A percentile compares a stretch with the other conserved stretches of the same genome.
These are phyloP conservation scores for Lathronympha strigana DNA, from an alignment of 2,888 invertebrate species.

Conservation along the genomic window DNA sequence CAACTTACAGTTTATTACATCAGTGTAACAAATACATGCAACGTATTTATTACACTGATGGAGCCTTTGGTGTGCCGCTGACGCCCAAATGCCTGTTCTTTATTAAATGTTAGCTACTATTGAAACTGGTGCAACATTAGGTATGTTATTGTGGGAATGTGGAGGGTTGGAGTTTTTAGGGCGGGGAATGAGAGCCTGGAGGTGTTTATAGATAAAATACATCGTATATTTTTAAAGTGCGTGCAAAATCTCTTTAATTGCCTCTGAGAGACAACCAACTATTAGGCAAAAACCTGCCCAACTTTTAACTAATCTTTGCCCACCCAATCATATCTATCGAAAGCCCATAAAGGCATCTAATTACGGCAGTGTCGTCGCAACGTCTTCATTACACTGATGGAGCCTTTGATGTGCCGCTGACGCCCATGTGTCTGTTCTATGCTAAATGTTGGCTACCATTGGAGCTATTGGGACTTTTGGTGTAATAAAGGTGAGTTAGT, in stretches of 20 bases:
- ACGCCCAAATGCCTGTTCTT: no score
- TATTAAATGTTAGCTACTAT: no score
- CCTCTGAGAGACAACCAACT: background rate
- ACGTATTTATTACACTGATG: no score
- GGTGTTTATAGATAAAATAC: no score
- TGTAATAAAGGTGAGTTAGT: slow-evolving; percentile 14
- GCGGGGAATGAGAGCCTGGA: no score
- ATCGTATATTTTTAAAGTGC: no score
- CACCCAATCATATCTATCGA: slow-evolving; percentile 57
- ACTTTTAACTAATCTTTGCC: slow-evolving; percentile 49
- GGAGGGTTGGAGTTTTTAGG: no score
- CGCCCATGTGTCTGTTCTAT: background rate
- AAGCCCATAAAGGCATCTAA: slow-evolving; percentile 65
- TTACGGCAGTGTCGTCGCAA: slow-evolving; percentile 66
- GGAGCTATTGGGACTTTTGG: background rate
- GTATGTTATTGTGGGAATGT: no score
- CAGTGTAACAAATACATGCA: no score
- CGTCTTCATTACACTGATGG: slow-evolving; percentile 58
- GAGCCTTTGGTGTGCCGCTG: no score
- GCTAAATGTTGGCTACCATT: background rate
- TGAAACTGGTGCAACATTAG: no score
- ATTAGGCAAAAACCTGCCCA: background rate
- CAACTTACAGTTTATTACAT: no score
- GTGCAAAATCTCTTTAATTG: background rate
- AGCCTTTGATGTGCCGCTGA: slow-evolving; percentile 10